Evolutionary conservation across 2,888 invertebrate genomes (phyloP).

Genomic region (Nomada fabriciana): DNA sequence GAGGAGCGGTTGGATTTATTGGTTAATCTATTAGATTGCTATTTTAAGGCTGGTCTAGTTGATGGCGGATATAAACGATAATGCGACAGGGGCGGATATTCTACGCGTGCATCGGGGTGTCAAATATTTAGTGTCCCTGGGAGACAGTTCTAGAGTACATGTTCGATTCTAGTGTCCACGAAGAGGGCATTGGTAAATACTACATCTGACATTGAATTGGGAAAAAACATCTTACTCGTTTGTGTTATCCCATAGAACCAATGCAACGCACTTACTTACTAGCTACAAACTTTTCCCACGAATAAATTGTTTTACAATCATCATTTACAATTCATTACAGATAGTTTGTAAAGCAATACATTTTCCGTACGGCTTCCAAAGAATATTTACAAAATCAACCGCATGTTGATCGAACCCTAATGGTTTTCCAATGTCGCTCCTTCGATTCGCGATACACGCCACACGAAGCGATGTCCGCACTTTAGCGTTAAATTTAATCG

Average conservation of each 20-base stretch:
- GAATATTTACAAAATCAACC: not conserved
- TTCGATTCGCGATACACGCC: not conserved
- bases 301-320: not conserved
- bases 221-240: no score
- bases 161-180: constrained; percentile 6
- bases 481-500: constrained; percentile 53
- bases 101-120: not conserved
- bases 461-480: not conserved
- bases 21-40: not conserved
- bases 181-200: not conserved
- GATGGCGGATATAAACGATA: not conserved
- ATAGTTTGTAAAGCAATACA: no score
- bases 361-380: no score
- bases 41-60: not conserved
- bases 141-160: not conserved
- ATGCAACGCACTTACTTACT: not conserved
- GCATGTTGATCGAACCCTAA: not conserved
- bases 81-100: not conserved
- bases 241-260: not conserved
- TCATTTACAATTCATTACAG: not conserved
- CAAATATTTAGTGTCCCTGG: constrained; percentile 23
- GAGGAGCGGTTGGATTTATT: not conserved
- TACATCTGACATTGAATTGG: not conserved
- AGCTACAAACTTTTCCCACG: no score
- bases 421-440: constrained; percentile 10